Conservation (phyloP, 2,888 invertebrate species). For the Spodoptera exigua region DNA sequence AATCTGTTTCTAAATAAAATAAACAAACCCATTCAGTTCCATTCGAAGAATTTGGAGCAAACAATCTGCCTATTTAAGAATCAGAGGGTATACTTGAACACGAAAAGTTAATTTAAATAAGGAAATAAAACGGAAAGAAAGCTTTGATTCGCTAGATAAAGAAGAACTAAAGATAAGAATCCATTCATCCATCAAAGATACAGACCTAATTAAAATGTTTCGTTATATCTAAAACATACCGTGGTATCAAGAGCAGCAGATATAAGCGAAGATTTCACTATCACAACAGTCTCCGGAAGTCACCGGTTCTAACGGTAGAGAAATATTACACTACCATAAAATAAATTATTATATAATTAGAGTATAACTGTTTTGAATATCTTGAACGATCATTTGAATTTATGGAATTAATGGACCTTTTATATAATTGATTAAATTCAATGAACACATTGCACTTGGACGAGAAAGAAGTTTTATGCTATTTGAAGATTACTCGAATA, state of each 20-base stretch:
- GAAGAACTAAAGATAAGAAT: slow-evolving; percentile 9
- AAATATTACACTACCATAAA: slow-evolving; percentile 23
- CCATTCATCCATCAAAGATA: slow-evolving; percentile 20
- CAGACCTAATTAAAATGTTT: slow-evolving; percentile 15
- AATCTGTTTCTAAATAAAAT: slow-evolving; percentile 35
- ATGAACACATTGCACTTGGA: background rate
- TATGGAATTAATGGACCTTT: background rate
- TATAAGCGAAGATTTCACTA: slow-evolving; percentile 14
- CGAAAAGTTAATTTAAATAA: slow-evolving; percentile 26
- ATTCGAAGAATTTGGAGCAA: slow-evolving; percentile 44
- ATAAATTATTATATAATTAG: slow-evolving; percentile 24
- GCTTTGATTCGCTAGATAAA: slow-evolving; percentile 9
- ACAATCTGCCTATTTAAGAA: slow-evolving; percentile 26
- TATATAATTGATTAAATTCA: background rate
- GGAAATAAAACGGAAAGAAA: slow-evolving; percentile 16
- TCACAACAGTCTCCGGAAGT: slow-evolving; percentile 28
- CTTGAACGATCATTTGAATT: slow-evolving; percentile 2
- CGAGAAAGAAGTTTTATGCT: background rate
- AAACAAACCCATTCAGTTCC: slow-evolving; percentile 33
- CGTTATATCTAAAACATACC: slow-evolving; percentile 11
- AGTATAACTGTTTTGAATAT: slow-evolving; percentile 14
- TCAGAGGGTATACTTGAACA: slow-evolving; percentile 23
- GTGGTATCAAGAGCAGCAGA: slow-evolving; percentile 19
- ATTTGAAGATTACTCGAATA: slow-evolving; percentile 3
- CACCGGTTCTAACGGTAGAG: slow-evolving; percentile 24